Evolutionary conservation across 2,797 vertebrate species (phyloP), one percentile per base, ranked within the genome.

Genomic region (Pipistrellus kuhlii): DNA sequence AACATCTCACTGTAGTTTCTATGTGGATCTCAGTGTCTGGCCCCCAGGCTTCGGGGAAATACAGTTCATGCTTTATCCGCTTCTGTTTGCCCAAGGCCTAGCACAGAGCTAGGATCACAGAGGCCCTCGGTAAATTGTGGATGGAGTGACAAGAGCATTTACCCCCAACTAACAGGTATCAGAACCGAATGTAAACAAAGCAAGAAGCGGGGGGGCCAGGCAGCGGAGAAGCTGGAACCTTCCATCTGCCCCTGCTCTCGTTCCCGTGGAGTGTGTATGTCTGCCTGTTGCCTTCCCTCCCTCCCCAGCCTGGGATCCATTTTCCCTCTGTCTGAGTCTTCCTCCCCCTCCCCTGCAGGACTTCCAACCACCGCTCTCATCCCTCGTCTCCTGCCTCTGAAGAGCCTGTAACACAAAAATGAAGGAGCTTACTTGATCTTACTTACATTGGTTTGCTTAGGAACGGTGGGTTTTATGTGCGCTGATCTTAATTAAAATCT

Each of bases 401-500:
- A 77, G 87, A 91, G 89, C 93, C 91, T 69, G 15, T 84, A 86
- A 88, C 53, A 75, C 2, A 30, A 89, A 91, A 94, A 77, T 10
- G 1, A 96, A 96, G 55, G 84, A 89, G 78, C 91, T 92, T 89
- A 93, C 86, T 94, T 91, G 91, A 89, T 95, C 53, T 55, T 23
- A 9, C 53, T 55, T 23, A 21, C 3, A 94, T 96, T 94, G 96
- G 91, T 95, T 97, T 96, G 93, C 94, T 95, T 88, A 81, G 89
- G 84, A 96, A 93, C 84, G 94, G 84, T 78, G 91, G 95, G 96
- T 88, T 96, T 95, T 94, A 96, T 95, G 94, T 90, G 96, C 88
- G 93, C 96, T 91, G 89, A 84, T 97, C 96, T 94, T 96, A 96
- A 96, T 96, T 96, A 96, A 92, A 95, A 95, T 95, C 93, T 80